These are phyloP conservation scores for Leptinotarsa texana DNA, from an alignment of 1,140 invertebrate species.

Conservation along the genomic window DNA sequence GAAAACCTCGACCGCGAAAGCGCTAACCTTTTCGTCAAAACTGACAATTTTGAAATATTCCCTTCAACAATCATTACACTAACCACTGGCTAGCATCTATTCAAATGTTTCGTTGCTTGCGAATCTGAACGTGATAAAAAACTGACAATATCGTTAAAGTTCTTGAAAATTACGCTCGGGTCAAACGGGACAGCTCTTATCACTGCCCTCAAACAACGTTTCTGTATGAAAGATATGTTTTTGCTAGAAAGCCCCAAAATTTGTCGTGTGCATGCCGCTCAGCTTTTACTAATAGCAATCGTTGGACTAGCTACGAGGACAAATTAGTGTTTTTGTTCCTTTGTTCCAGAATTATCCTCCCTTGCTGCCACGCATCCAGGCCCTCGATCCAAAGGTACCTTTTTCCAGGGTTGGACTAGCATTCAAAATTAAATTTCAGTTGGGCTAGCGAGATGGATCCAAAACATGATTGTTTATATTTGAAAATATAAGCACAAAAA, in stretches of 20 bases:
- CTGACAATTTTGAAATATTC: no score
- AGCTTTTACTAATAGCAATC: conserved; percentile 40
- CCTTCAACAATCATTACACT: no score
- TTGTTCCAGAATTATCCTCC: conserved; percentile 54
- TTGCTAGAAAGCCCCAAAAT: neutral
- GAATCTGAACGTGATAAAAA: neutral
- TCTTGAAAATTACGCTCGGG: conserved; percentile 5
- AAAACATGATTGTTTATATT: neutral
- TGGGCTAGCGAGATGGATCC: neutral
- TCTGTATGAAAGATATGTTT: conserved; percentile 1
- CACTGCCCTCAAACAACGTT: neutral
- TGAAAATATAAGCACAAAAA: no score
- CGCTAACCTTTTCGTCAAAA: no score
- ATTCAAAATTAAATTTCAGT: neutral
- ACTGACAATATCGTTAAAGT: neutral
- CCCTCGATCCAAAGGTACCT: conserved; percentile 50
- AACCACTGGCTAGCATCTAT: no score
- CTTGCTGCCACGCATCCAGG: conserved; percentile 52
- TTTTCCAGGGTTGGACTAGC: conserved; percentile 14
- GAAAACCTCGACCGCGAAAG: no score
- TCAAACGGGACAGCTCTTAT: conserved; percentile 10
- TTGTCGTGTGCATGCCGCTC: conserved; percentile 36
- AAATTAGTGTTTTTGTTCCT: conserved; percentile 50
- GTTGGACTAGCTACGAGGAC: conserved; percentile 37
- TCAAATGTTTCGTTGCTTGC: no score